Evolutionary conservation across 2,888 invertebrate genomes (phyloP).

Genomic region (Sarcophaga variegata): DNA sequence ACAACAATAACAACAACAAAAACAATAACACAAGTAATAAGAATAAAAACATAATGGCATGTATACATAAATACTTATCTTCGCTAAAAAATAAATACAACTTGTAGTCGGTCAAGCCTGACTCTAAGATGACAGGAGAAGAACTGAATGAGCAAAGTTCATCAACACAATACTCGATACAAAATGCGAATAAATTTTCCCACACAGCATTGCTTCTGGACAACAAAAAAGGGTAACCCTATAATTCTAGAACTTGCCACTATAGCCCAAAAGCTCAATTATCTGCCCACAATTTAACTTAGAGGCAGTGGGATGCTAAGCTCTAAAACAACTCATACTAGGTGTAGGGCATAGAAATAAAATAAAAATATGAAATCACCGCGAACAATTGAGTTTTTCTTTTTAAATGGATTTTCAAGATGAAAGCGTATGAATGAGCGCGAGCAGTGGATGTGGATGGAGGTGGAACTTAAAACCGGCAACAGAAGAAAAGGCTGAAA

Average conservation of each 20-base stretch:
- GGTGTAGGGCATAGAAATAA: not conserved
- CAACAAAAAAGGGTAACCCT: constrained; percentile 39
- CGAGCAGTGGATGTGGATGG: not conserved
- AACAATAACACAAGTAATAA: constrained; percentile 29
- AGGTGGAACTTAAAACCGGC: not conserved
- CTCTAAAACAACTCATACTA: no score
- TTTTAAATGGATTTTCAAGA: constrained; percentile 65
- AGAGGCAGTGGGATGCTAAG: no score
- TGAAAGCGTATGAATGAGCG: constrained; percentile 29
- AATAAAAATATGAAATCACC: not conserved
- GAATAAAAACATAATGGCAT: not conserved
- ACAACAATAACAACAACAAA: no score
- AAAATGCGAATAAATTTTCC: not conserved
- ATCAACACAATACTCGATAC: constrained; percentile 23
- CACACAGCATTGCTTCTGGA: no score
- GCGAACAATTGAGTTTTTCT: constrained; percentile 43
- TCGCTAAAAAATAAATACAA: no score
- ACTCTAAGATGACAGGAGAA: no score
- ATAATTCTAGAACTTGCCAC: not conserved
- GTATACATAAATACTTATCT: not conserved
- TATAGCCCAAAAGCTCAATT: no score
- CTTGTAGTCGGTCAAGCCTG: no score
- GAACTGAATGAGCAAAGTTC: not conserved
- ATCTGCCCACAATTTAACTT: no score
- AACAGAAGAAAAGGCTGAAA: not conserved